These are phyloP conservation scores for Plebejus melissa DNA, from an alignment of 2,888 invertebrate species.

Conservation along the genomic window DNA sequence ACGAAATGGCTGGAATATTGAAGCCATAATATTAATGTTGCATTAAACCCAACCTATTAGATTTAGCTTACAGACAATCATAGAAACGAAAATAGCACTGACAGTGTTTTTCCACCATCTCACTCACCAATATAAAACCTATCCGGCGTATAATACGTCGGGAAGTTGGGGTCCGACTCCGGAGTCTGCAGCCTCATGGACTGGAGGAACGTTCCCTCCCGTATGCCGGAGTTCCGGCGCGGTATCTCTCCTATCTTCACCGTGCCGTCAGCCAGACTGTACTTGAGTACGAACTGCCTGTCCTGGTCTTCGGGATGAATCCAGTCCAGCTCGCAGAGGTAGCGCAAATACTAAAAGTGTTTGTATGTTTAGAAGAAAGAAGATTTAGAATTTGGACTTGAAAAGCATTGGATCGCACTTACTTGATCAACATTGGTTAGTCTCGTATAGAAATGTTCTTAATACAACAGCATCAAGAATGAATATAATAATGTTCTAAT, in stretches of 20 bases:
- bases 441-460: neutral
- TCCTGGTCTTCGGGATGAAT: conserved; percentile 88
- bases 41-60: too few species aligned
- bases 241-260: conserved; percentile 86
- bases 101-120: too few species aligned
- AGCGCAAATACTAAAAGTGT: conserved; percentile 79
- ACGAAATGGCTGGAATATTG: too few species aligned
- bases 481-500: neutral
- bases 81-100: too few species aligned
- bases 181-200: conserved; percentile 84
- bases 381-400: too few species aligned
- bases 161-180: conserved; percentile 82
- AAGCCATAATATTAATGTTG: too few species aligned
- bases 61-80: too few species aligned
- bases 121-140: conserved; percentile 88
- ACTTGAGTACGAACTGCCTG: conserved; percentile 86
- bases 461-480: neutral
- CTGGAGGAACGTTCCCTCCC: conserved; percentile 86
- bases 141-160: conserved; percentile 86
- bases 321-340: conserved; percentile 87
- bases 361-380: conserved; percentile 1
- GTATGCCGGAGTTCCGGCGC: conserved; percentile 86
- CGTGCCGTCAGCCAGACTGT: conserved; percentile 86
- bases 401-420: too few species aligned
- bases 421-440: neutral